Evolutionary conservation across 2,113 vertebrate species (phyloP).

Genomic region (Cheirogaleus medius): DNA sequence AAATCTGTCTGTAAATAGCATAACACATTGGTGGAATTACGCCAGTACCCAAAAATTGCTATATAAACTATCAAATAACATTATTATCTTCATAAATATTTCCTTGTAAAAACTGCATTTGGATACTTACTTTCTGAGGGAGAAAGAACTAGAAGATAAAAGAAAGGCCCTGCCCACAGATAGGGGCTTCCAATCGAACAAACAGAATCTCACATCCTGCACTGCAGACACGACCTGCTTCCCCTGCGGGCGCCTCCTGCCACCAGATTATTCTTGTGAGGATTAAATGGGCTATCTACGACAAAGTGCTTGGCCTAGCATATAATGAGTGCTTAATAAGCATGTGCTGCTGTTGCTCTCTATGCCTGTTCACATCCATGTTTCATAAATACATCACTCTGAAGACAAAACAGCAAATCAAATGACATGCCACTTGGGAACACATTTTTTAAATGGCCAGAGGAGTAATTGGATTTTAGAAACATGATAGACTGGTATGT

Average conservation of each 20-base stretch:
- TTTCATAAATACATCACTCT: background rate
- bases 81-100: background rate
- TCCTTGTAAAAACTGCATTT: background rate
- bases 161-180: fast-evolving
- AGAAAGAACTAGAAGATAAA: background rate
- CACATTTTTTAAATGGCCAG: background rate
- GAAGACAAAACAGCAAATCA: background rate
- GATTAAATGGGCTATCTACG: background rate
- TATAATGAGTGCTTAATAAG: background rate
- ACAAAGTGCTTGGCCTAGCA: background rate
- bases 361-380: background rate
- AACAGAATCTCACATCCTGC: background rate
- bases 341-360: background rate
- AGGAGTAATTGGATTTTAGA: background rate
- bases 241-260: fast-evolving
- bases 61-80: background rate
- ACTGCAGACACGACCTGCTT: fast-evolving
- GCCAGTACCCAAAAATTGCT: background rate
- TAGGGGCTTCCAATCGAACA: background rate
- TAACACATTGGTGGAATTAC: background rate
- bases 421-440: background rate
- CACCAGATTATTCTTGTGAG: background rate
- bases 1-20: background rate
- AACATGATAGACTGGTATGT: background rate
- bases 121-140: background rate